These are phyloP conservation scores for Ypsolopha scabrella DNA, from an alignment of 2,888 invertebrate genomes.

Conservation along the genomic window DNA sequence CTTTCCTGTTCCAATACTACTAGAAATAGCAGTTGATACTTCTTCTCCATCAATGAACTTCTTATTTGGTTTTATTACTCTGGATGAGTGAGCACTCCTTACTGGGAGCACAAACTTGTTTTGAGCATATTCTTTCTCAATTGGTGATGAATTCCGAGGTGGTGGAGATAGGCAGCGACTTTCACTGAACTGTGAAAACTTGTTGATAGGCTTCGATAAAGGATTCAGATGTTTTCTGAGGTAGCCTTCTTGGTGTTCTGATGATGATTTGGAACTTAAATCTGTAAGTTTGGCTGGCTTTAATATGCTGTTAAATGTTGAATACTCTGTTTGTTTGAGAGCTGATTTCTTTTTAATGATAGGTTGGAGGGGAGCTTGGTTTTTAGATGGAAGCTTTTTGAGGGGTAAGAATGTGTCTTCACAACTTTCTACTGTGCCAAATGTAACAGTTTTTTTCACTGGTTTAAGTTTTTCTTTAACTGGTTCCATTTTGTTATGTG, in stretches of 20 bases:
- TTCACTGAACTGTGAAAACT: constrained; percentile 58
- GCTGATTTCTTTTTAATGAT: constrained; percentile 75
- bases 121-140: constrained; percentile 41
- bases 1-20: constrained; percentile 38
- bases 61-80: constrained; percentile 91
- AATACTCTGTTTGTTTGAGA: constrained; percentile 67
- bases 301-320: constrained; percentile 70
- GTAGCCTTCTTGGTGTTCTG: constrained; percentile 60
- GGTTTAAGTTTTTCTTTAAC: constrained; percentile 56
- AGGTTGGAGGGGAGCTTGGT: constrained; percentile 71
- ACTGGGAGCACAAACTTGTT: constrained; percentile 81
- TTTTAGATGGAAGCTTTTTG: constrained; percentile 69
- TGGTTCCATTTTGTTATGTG: constrained; percentile 65
- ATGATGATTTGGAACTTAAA: constrained; percentile 69
- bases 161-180: constrained; percentile 59
- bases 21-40: constrained; percentile 30
- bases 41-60: constrained; percentile 81
- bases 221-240: constrained; percentile 59
- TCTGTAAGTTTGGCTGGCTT: constrained; percentile 74
- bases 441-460: constrained; percentile 74
- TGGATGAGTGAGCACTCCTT: constrained; percentile 85
- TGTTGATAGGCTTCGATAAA: constrained; percentile 55
- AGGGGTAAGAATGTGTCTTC: constrained; percentile 70
- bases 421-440: constrained; percentile 74
- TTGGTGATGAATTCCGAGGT: constrained; percentile 47